phyloP scores from a whole-genome alignment of 1,140 invertebrate genomes.

The Drosophila cardini region DNA sequence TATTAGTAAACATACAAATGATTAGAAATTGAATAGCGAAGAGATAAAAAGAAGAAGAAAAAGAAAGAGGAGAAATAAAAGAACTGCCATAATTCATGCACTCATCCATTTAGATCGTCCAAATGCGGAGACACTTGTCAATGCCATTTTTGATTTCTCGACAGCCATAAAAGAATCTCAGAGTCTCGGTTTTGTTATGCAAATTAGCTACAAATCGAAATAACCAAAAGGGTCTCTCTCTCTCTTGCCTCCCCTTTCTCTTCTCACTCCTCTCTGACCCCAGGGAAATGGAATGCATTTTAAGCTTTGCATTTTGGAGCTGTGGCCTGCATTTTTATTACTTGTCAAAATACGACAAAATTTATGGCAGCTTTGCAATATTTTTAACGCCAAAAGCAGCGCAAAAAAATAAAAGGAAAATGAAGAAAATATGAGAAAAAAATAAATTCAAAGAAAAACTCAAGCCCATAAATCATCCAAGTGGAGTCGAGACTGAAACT shows the following conservation, averaged over 20 bases:
- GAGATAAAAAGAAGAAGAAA: constrained; percentile 5
- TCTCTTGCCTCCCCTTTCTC: constrained; percentile 1
- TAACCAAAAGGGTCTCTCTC: constrained; percentile 2
- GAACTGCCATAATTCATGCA: constrained; percentile 62
- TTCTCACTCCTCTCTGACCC: constrained; percentile 37
- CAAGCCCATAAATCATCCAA: constrained; percentile 65
- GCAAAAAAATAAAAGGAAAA: constrained; percentile 20
- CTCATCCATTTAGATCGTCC: constrained; percentile 5
- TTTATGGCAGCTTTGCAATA: constrained; percentile 75
- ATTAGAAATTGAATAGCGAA: constrained; percentile 14
- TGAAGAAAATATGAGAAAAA: constrained; percentile 32
- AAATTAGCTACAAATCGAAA: constrained; percentile 71
- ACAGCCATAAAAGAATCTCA: constrained; percentile 24
- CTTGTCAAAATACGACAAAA: constrained; percentile 78
- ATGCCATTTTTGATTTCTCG: constrained; percentile 34
- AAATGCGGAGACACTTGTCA: constrained; percentile 61
- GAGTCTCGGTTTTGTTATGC: constrained; percentile 55
- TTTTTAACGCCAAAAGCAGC: constrained; percentile 74
- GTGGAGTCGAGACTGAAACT: constrained; percentile 56
- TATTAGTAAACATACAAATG: constrained; percentile 37
- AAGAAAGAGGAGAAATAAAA: not conserved
- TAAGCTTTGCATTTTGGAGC: constrained; percentile 43
- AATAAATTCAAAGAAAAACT: constrained; percentile 60
- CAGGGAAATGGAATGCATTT: constrained; percentile 67
- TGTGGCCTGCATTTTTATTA: constrained; percentile 78